Conservation (phyloP, 2,888 invertebrate species). For the Lottia scabra region DNA sequence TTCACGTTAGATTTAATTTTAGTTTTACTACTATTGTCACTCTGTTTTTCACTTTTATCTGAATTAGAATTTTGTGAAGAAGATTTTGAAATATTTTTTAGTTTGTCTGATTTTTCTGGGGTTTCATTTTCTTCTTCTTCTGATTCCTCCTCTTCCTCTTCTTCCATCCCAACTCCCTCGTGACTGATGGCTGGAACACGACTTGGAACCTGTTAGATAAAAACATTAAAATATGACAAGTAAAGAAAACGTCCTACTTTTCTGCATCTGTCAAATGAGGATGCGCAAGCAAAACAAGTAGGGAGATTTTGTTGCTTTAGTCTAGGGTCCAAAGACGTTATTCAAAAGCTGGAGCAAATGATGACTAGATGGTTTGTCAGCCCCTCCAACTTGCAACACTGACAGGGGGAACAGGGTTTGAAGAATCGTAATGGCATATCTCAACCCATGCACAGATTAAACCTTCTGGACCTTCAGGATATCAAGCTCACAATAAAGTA, state of each 20-base stretch:
- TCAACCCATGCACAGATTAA: too few relatives aligned
- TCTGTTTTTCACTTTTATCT: background rate
- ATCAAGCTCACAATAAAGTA: too few relatives aligned
- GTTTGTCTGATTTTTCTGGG: slow-evolving; percentile 10
- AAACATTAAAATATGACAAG: background rate
- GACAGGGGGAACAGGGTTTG: too few relatives aligned
- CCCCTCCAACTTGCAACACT: too few relatives aligned
- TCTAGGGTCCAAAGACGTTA: too few relatives aligned
- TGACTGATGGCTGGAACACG: background rate
- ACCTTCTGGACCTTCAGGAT: too few relatives aligned
- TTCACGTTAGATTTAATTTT: background rate
- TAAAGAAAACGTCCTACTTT: background rate
- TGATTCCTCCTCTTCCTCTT: slow-evolving; percentile 35
- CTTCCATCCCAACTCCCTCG: slow-evolving; percentile 5
- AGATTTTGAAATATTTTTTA: background rate
- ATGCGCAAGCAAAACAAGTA: too few relatives aligned
- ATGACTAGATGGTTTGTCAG: too few relatives aligned
- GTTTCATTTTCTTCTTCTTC: slow-evolving; percentile 38
- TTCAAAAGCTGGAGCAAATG: too few relatives aligned
- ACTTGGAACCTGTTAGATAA: background rate
- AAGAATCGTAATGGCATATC: too few relatives aligned
- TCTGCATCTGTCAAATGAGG: too few relatives aligned
- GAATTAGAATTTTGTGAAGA: background rate
- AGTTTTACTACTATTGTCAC: background rate
- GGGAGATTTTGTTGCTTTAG: too few relatives aligned